Evolutionary conservation across 1,140 invertebrate genomes (phyloP), one percentile per base, ranked within the genome.

Genomic region (Thalassaphorura encarpata): DNA sequence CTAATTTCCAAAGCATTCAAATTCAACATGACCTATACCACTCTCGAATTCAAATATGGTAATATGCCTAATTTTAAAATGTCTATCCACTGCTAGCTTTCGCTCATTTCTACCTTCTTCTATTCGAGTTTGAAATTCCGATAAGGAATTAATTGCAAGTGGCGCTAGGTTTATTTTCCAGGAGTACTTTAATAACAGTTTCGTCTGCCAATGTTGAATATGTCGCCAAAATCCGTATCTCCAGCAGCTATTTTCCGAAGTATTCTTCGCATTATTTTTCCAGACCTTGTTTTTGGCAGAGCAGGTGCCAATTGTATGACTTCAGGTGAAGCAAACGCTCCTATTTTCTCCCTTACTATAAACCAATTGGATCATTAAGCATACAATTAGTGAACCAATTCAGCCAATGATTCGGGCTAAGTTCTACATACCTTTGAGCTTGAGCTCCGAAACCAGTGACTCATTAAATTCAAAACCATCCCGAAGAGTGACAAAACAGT

Each of bases 241-340:
- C 87, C 87, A 1, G 85, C 73, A 0, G 95, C 94, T 13, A 98
- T 84, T 76, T 97, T 97, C 46, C 93, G 77, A 27, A 98, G 72
- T 48, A 98, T 84, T 61, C 96, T 76, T 41, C 96, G 79, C 90
- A 98, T 97, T 42, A 98, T 97, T 74, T 99, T 99, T 2, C 96
- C 96, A 1, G 93, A 97, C 36, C 95, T 79, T 0, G 96, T 98
- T 73, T 99, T 99, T 0, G 96, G 95, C 48, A 99, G 74, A 1
- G 82, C 84, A 3, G 90, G 88, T 2, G 92, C 91, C 67, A 87
- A 79, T 66, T 97, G 94, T 41, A 99, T 84, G 4, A 87, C 81
- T 67, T 99, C 96, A 0, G 96, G 96, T 68, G 87, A 82, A 2
- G 95, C 96, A 73, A 99, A 97, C 1, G 94, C 86, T 13, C 95